These are phyloP conservation scores for Eupithecia subfuscata DNA, from an alignment of 2,888 invertebrate genomes.

Conservation along the genomic window DNA sequence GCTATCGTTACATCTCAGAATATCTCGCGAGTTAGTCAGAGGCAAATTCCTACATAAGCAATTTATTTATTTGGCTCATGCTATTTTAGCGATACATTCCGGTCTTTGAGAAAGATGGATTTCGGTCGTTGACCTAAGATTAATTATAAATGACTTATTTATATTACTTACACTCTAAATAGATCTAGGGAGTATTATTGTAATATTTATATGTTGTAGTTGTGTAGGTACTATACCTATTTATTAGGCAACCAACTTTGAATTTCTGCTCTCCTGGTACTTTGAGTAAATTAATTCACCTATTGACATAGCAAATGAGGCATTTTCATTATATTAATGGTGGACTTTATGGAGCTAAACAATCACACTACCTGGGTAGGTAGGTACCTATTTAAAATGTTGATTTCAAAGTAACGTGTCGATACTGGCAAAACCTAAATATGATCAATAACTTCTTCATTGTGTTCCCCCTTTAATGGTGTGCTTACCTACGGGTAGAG, in stretches of 20 bases:
- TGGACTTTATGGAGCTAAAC: too few species aligned
- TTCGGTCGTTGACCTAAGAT: slow-evolving; percentile 13
- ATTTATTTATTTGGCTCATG: slow-evolving; percentile 22
- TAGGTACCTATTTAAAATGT: too few species aligned
- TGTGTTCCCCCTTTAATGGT: too few species aligned
- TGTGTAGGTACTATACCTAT: background rate
- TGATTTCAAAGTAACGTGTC: too few species aligned
- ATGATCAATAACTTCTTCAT: too few species aligned
- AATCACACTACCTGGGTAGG: too few species aligned
- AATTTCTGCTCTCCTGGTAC: background rate
- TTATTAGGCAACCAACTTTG: too few species aligned
- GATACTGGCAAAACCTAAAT: too few species aligned
- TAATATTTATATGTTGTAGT: background rate
- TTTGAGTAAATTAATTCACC: background rate
- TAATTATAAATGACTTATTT: background rate
- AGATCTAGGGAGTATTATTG: background rate
- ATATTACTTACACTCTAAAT: background rate
- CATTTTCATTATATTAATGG: background rate
- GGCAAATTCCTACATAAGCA: slow-evolving; percentile 14
- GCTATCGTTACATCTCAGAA: slow-evolving; percentile 8
- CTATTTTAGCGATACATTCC: slow-evolving; percentile 20
- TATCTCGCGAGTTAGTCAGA: background rate
- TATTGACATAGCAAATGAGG: background rate
- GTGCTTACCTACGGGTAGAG: too few species aligned
- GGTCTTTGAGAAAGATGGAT: background rate